phyloP scores from a whole-genome alignment of 2,797 vertebrate species.

The Gymnocypris eckloni region DNA sequence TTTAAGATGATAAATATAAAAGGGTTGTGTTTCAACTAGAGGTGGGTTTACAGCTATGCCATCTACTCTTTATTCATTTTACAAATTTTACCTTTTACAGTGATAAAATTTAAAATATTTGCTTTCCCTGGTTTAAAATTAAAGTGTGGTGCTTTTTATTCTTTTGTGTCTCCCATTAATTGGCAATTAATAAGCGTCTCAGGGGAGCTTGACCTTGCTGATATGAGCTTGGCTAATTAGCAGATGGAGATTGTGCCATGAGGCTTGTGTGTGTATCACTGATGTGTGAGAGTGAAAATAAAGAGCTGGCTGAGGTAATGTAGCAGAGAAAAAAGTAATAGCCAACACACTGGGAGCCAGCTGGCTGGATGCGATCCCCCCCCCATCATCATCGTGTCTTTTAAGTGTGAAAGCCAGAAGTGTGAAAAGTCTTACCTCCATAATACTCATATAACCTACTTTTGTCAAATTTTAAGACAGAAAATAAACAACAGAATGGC shows the following conservation, averaged over 20 bases:
- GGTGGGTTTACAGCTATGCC: background rate
- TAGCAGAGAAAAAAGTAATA: conserved; percentile 13
- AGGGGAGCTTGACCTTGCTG: conserved; percentile 43
- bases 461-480: background rate
- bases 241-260: conserved; percentile 43
- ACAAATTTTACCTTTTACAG: background rate
- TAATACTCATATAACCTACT: conserved; percentile 17
- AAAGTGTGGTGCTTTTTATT: conserved; percentile 23
- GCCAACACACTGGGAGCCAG: conserved; percentile 29
- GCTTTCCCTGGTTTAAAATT: background rate
- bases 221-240: conserved; percentile 52
- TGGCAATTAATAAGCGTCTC: conserved; percentile 43
- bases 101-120: background rate
- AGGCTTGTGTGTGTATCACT: conserved; percentile 32
- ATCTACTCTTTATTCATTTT: background rate
- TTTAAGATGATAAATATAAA: background rate
- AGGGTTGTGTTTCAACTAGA: background rate
- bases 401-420: background rate
- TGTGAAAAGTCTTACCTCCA: background rate
- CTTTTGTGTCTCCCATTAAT: conserved; percentile 19
- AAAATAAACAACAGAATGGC: background rate
- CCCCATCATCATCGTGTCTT: background rate
- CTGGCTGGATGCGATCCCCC: background rate
- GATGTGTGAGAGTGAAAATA: conserved; percentile 29
- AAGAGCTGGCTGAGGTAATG: conserved; percentile 24